Evolutionary conservation across 2,797 vertebrate species (phyloP).

Genomic region (Lophotriccus pileatus): DNA sequence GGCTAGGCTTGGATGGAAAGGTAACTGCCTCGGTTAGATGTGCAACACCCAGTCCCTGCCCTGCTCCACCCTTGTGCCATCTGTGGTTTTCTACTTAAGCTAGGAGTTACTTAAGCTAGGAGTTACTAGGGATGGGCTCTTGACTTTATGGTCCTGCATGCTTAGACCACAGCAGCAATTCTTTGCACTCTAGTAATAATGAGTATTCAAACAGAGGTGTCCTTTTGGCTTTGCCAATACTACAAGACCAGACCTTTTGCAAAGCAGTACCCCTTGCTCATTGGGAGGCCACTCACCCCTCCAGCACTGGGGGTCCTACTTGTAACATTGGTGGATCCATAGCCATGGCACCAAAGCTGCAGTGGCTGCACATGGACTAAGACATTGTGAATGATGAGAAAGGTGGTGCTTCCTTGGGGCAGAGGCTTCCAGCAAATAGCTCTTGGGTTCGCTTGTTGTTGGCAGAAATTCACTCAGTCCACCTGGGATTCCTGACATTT

Average conservation of each 20-base stretch:
- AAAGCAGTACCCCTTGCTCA: background rate
- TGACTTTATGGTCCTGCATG: fast-evolving
- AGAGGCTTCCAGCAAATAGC: fast-evolving
- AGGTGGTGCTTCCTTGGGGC: background rate
- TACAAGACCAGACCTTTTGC: fast-evolving
- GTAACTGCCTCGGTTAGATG: fast-evolving
- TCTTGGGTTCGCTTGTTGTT: background rate
- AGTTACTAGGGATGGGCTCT: fast-evolving
- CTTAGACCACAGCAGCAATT: background rate
- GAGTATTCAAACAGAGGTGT: background rate
- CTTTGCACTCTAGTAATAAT: background rate
- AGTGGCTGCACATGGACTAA: fast-evolving
- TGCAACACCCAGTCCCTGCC: fast-evolving
- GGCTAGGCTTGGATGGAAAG: background rate
- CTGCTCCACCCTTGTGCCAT: no score
- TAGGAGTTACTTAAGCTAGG: fast-evolving
- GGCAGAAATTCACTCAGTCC: background rate
- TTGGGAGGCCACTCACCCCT: background rate
- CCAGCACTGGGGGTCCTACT: fast-evolving
- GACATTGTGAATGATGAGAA: fast-evolving
- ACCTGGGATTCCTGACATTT: background rate
- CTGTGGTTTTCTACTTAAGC: background rate
- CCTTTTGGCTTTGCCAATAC: background rate
- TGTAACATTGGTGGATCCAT: fast-evolving
- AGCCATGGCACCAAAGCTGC: fast-evolving